phyloP scores from a whole-genome alignment of 2,113 vertebrate species.

The Actinemys pallida region DNA sequence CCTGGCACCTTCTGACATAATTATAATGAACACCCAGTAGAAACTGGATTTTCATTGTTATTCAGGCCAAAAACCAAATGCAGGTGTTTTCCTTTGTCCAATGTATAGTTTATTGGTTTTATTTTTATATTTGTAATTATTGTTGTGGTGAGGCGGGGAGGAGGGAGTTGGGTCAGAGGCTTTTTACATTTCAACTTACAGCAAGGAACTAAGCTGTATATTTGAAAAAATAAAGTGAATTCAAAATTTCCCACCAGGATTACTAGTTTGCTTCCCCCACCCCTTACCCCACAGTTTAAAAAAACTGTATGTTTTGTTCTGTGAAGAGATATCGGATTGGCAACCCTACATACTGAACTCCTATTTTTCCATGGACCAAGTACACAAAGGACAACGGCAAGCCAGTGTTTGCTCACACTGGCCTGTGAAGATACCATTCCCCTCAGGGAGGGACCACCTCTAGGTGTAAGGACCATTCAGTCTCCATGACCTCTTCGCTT shows the following conservation, averaged over 20 bases:
- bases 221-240: background rate
- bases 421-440: background rate
- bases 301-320: background rate
- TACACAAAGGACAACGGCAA: background rate
- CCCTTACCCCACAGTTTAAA: background rate
- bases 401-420: background rate
- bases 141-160: background rate
- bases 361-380: background rate
- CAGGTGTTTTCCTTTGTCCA: background rate
- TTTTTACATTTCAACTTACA: background rate
- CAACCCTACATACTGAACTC: background rate
- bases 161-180: background rate
- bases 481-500: background rate
- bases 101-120: background rate
- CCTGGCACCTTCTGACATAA: background rate
- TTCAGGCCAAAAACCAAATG: background rate
- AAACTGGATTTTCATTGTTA: background rate
- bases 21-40: background rate
- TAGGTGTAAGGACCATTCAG: background rate
- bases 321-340: background rate
- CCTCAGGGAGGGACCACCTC: background rate
- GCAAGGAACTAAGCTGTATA: background rate
- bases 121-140: background rate
- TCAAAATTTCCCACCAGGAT: background rate
- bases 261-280: background rate